These are phyloP conservation scores for Ctenochaetus hawaiiensis DNA, from an alignment of 2,797 vertebrate genomes.

Conservation along the genomic window DNA sequence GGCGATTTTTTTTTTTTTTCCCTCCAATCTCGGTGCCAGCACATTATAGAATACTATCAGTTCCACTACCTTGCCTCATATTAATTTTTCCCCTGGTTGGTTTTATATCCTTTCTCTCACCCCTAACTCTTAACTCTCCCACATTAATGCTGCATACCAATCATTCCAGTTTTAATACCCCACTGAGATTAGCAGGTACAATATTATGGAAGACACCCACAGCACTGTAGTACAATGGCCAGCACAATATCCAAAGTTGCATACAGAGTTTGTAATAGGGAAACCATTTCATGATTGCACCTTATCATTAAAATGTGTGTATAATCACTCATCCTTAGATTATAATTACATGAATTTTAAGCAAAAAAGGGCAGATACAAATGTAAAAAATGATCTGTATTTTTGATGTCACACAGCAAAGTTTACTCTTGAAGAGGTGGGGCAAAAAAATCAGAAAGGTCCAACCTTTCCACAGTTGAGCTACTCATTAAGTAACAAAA, in stretches of 20 bases:
- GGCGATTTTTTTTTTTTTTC: constrained; percentile 65
- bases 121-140: constrained; percentile 80
- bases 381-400: constrained; percentile 14
- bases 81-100: constrained; percentile 87
- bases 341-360: constrained; percentile 10
- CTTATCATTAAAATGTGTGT: constrained; percentile 14
- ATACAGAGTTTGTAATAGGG: constrained; percentile 23
- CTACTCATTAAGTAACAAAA: constrained; percentile 87
- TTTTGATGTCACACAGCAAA: constrained; percentile 50
- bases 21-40: constrained; percentile 76
- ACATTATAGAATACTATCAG: constrained; percentile 85
- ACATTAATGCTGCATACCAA: constrained; percentile 83
- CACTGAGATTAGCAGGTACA: constrained; percentile 81
- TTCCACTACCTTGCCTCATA: constrained; percentile 86
- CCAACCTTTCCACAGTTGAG: constrained; percentile 83
- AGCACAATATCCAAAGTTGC: constrained; percentile 53
- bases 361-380: constrained; percentile 25
- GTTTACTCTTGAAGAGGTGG: constrained; percentile 63
- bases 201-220: constrained; percentile 77
- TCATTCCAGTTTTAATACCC: constrained; percentile 83
- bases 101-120: constrained; percentile 83
- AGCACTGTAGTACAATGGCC: constrained; percentile 56
- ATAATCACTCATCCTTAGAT: constrained; percentile 13
- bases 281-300: constrained; percentile 17
- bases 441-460: constrained; percentile 68